These are phyloP conservation scores for Rhabdomys pumilio DNA, from an alignment of 2,797 vertebrate genomes.

Conservation along the genomic window DNA sequence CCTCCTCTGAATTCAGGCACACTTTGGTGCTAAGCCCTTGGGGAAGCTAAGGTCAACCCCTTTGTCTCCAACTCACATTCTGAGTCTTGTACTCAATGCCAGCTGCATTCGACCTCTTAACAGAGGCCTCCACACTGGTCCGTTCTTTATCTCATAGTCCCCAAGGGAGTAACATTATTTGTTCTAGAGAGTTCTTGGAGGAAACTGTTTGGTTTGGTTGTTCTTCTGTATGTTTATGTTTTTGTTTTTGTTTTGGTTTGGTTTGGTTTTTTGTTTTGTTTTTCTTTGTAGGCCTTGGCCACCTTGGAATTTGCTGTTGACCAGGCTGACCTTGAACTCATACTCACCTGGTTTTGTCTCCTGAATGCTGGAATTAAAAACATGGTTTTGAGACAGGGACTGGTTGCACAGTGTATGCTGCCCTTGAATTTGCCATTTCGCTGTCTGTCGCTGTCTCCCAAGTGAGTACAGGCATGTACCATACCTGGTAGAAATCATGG, in stretches of 20 bases:
- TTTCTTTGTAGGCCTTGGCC: neutral
- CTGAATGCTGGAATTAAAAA: neutral
- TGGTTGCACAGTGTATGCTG: too few relatives aligned
- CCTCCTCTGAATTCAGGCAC: neutral
- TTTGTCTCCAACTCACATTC: neutral
- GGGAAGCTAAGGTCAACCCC: neutral
- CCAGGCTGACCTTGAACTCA: neutral
- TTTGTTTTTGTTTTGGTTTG: neutral
- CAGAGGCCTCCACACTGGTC: neutral
- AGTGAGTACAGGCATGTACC: neutral
- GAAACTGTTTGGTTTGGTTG: neutral
- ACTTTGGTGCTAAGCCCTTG: neutral
- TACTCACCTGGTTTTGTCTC: neutral
- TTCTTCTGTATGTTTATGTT: neutral
- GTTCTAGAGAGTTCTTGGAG: neutral
- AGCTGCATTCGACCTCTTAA: neutral
- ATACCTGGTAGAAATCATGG: neutral
- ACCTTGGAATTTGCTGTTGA: neutral
- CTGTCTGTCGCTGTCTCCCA: neutral
- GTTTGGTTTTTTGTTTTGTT: neutral
- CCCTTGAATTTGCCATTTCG: too few relatives aligned
- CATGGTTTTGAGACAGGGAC: neutral
- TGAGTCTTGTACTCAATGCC: neutral
- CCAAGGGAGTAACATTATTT: neutral
- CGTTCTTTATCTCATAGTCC: neutral